A percentile compares a stretch with the other conserved stretches of the same genome.
phyloP scores from a whole-genome alignment of 2,888 invertebrate species.

The Chrysolina haemoptera region DNA sequence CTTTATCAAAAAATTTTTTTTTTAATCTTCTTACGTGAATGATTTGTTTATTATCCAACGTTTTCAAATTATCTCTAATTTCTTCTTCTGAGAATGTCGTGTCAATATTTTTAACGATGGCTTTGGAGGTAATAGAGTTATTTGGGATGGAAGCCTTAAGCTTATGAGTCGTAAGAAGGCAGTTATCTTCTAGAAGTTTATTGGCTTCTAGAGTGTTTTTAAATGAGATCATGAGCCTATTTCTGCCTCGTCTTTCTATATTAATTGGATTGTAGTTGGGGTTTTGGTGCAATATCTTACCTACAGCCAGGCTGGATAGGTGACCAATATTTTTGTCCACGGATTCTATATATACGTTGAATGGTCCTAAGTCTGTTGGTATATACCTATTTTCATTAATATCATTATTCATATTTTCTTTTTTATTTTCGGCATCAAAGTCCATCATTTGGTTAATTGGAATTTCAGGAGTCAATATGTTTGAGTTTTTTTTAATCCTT shows the following conservation, averaged over 20 bases:
- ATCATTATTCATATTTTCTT: too few species aligned
- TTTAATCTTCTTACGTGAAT: not conserved
- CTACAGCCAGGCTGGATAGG: not conserved
- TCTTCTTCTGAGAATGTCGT: not conserved
- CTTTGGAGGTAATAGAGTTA: too few species aligned
- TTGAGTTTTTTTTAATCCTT: not conserved
- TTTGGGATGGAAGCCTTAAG: too few species aligned
- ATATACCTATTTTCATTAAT: not conserved
- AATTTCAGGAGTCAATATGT: not conserved
- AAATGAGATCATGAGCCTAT: not conserved
- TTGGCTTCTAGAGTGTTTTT: not conserved
- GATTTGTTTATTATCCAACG: not conserved
- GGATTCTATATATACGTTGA: not conserved
- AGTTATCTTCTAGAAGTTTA: not conserved
- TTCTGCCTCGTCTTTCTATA: not conserved
- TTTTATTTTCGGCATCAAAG: not conserved
- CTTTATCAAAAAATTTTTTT: not conserved
- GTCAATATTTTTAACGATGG: not conserved
- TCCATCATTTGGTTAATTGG: not conserved
- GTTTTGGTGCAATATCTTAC: too few species aligned
- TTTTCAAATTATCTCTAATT: not conserved
- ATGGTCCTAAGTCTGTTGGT: not conserved
- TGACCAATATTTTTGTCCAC: not conserved
- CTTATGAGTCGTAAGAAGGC: not conserved
- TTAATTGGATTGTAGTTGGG: not conserved